These are phyloP conservation scores for Sericinus montela DNA, from an alignment of 2,888 invertebrate species.

Conservation along the genomic window DNA sequence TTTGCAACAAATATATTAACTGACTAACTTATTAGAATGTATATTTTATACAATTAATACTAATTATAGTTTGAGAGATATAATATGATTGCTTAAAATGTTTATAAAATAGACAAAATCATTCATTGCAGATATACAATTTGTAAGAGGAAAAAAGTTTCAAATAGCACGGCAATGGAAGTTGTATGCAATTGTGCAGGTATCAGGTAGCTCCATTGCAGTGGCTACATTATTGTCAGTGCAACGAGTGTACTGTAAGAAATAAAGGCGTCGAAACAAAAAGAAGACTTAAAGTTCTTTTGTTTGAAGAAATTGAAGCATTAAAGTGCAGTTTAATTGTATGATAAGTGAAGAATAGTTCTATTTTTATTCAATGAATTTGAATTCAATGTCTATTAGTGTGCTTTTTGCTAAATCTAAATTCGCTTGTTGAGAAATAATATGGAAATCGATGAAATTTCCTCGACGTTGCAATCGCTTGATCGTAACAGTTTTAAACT, in stretches of 20 bases:
- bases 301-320: slow-evolving; percentile 64
- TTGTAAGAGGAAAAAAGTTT: too few species aligned
- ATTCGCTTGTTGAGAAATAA: slow-evolving; percentile 33
- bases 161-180: slow-evolving; percentile 25
- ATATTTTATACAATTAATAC: too few species aligned
- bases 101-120: too few species aligned
- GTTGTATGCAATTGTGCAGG: slow-evolving; percentile 51
- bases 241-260: slow-evolving; percentile 45
- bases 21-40: too few species aligned
- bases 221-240: slow-evolving; percentile 54
- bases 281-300: slow-evolving; percentile 55
- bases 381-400: slow-evolving; percentile 54
- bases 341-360: slow-evolving; percentile 52
- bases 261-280: slow-evolving; percentile 59
- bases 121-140: too few species aligned
- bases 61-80: too few species aligned
- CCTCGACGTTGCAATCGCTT: slow-evolving; percentile 32
- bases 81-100: too few species aligned
- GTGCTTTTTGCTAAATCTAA: slow-evolving; percentile 18
- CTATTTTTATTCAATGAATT: slow-evolving; percentile 65
- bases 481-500: slow-evolving; percentile 40
- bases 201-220: slow-evolving; percentile 46
- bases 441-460: slow-evolving; percentile 45
- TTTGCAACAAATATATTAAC: too few species aligned
- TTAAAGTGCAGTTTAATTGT: slow-evolving; percentile 75